Evolutionary conservation across 2,888 invertebrate species (phyloP), one percentile per base, ranked within the genome.

Genomic region (Mythimna pallens): DNA sequence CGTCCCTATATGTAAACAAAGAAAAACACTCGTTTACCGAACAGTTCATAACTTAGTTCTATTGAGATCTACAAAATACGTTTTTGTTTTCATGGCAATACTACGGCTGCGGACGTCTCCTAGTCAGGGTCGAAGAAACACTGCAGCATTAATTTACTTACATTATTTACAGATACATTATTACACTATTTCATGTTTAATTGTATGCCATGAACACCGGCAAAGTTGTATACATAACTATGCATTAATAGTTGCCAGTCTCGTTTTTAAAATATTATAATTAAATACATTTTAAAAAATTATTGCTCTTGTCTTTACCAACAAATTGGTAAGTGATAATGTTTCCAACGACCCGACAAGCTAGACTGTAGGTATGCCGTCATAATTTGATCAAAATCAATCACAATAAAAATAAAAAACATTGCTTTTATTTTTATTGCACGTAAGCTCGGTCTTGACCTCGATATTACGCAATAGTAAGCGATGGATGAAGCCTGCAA

Each of bases 11-110:
- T 64, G 68, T 80, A 83, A 83, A 80, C 25, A 73, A 81, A 79
- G 79, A 83, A 80, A 74, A 81, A 80, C 82, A 82, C 81, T 77
- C 72, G 74, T 80, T 75, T 70, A 82, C 87, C 87, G 88, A 90
- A 88, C 84, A 87, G 85, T 90, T 90, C 85, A 89, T 83, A 89
- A 90, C 94, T 94, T 94, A 94, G 88, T 88, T 83, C 93, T 95
- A 95, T 90, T 94, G 95, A 95, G 95, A 95, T 95, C 95, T 94
- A 86, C 90, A 89, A 91, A 89, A 92, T 92, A 92, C 88, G 81
- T 92, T 83, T 80, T 76, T 88, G 72, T 76, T 87, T 89, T 90
- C 92, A 94, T 94, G 94, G 94, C 94, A 92, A 90, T 90, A 80
- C 87, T 87, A 66, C 30, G 67, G 69, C 74, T 80, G 83, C 66